These are phyloP conservation scores for Laterallus jamaicensis DNA, from an alignment of 2,113 vertebrate species.

Conservation along the genomic window DNA sequence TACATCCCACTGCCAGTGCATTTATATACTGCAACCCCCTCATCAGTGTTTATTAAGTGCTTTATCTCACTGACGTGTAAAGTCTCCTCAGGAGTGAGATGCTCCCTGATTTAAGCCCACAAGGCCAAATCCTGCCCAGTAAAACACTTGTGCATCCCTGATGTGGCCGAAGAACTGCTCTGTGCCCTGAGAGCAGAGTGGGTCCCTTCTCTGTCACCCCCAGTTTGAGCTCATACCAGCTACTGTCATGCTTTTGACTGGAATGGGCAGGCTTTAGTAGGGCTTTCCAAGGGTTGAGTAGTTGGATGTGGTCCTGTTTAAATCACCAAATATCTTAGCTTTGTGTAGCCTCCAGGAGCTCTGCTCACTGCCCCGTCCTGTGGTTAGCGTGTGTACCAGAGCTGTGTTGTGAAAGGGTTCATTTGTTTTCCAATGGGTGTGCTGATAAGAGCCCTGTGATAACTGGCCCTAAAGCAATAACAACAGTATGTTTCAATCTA, in stretches of 20 bases:
- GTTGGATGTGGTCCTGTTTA: accelerated
- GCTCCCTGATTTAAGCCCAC: neutral
- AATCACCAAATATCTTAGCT: neutral
- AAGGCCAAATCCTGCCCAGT: neutral
- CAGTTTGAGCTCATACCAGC: neutral
- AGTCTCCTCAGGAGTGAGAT: neutral
- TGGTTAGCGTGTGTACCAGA: neutral
- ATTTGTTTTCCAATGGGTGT: conserved; percentile 7
- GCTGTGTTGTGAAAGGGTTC: neutral
- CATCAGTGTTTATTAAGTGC: neutral
- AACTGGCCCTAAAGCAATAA: conserved; percentile 22
- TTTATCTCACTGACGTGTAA: neutral
- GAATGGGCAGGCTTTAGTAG: neutral
- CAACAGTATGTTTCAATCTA: conserved; percentile 13
- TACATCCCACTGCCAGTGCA: neutral
- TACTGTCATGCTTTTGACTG: neutral
- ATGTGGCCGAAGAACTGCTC: neutral
- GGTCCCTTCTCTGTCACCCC: neutral
- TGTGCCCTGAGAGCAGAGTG: accelerated
- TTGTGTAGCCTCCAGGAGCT: neutral
- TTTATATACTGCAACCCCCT: neutral
- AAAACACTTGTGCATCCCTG: neutral
- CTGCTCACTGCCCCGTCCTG: neutral
- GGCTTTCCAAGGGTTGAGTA: neutral
- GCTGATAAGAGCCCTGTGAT: conserved; percentile 13